Percentiles rank a stretch among this genome's conserved stretches.
These are phyloP conservation scores for Anguilla megastoma DNA, from an alignment of 2,797 vertebrate species.

Conservation along the genomic window DNA sequence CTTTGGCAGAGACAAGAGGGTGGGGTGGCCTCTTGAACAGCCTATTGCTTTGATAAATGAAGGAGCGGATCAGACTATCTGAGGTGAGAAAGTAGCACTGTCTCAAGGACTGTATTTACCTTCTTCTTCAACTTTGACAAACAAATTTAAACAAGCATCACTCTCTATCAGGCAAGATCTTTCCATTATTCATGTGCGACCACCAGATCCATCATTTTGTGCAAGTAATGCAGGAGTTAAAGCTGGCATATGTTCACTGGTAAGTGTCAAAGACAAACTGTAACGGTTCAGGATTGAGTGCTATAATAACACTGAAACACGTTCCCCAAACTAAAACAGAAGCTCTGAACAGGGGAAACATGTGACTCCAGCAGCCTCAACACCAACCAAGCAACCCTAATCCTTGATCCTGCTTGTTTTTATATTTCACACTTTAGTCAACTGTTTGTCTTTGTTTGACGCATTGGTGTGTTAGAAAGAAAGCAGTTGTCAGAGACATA, in stretches of 20 bases:
- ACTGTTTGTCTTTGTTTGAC: too few species aligned
- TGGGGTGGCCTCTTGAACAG: slow-evolving; percentile 53
- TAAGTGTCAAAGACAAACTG: background rate
- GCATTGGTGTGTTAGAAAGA: too few species aligned
- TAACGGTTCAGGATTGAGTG: background rate
- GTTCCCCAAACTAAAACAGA: background rate
- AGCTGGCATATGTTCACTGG: background rate
- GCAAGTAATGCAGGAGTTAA: background rate
- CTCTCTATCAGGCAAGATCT: background rate
- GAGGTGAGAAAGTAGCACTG: background rate
- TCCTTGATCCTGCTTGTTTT: too few species aligned
- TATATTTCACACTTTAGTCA: too few species aligned
- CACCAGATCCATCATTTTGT: background rate
- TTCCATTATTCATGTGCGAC: background rate
- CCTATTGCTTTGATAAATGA: slow-evolving; percentile 19
- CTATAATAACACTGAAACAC: too few species aligned
- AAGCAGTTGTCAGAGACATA: too few species aligned
- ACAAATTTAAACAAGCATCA: background rate
- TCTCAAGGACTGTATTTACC: background rate
- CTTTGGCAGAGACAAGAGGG: slow-evolving; percentile 51
- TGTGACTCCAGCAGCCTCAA: background rate
- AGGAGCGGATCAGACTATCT: background rate
- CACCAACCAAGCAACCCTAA: background rate
- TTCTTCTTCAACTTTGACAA: background rate
- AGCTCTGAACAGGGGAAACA: background rate